Conservation (phyloP, 2,888 invertebrate genomes). For the Agrochola macilenta region DNA sequence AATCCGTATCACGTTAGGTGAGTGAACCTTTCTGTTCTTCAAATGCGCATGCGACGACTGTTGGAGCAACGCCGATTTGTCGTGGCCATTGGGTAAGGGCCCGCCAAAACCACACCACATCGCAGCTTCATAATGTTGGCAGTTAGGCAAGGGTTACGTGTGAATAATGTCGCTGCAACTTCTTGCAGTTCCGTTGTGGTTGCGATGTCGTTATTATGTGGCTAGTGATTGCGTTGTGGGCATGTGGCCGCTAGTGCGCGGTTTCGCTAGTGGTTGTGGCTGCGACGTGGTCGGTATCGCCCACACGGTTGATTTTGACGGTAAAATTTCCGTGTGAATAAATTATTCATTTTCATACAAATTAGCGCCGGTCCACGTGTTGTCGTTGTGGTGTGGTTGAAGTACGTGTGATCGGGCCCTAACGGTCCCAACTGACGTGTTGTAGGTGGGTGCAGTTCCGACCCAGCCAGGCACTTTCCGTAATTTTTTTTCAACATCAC, state of each 20-base stretch:
- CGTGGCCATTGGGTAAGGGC: not conserved
- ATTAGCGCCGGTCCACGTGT: not conserved
- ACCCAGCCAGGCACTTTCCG: not conserved
- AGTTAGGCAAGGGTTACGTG: no score
- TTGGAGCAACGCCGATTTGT: not conserved
- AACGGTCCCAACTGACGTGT: not conserved
- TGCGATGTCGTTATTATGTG: not conserved
- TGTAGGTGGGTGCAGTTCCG: not conserved
- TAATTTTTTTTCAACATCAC: not conserved
- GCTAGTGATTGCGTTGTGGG: not conserved
- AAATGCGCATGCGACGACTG: not conserved
- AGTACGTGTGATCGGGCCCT: not conserved
- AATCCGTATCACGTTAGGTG: conserved; percentile 97
- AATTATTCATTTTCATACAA: not conserved
- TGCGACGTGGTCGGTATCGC: not conserved
- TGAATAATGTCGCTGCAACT: not conserved
- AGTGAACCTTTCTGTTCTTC: conserved; percentile 20
- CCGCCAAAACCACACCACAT: not conserved
- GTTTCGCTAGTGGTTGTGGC: no score
- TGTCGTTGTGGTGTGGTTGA: not conserved
- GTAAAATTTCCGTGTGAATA: not conserved
- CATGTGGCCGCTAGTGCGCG: not conserved
- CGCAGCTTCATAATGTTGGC: no score
- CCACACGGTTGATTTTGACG: not conserved
- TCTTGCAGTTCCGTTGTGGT: not conserved